These are phyloP conservation scores for Callosobruchus maculatus DNA, from an alignment of 2,888 invertebrate genomes.

Conservation along the genomic window DNA sequence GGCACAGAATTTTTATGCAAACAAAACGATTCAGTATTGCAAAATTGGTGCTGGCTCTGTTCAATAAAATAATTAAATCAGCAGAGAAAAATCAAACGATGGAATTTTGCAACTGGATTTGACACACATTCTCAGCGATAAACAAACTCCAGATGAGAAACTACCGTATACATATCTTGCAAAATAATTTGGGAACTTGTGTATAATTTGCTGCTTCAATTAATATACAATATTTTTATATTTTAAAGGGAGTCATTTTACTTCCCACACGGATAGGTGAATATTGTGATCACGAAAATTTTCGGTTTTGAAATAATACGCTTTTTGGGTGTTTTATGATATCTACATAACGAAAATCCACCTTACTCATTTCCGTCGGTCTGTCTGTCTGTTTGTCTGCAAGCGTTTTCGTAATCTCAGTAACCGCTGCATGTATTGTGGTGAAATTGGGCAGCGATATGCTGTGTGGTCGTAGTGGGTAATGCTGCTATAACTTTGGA, in stretches of 20 bases:
- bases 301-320: too few relatives aligned
- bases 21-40: not conserved
- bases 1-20: not conserved
- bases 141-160: not conserved
- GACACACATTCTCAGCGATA: not conserved
- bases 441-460: too few relatives aligned
- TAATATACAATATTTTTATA: not conserved
- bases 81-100: not conserved
- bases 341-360: too few relatives aligned
- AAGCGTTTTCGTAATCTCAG: too few relatives aligned
- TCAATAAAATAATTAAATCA: not conserved
- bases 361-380: too few relatives aligned
- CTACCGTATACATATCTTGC: not conserved
- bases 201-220: not conserved
- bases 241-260: not conserved
- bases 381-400: too few relatives aligned
- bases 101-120: not conserved
- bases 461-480: too few relatives aligned
- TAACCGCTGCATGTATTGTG: too few relatives aligned
- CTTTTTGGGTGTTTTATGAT: too few relatives aligned
- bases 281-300: too few relatives aligned
- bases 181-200: not conserved
- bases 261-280: too few relatives aligned
- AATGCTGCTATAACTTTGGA: too few relatives aligned
- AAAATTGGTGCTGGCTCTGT: not conserved